Base-by-base conservation (phyloP, 2,797 vertebrate genomes). In the Pristis pectinata region DNA sequence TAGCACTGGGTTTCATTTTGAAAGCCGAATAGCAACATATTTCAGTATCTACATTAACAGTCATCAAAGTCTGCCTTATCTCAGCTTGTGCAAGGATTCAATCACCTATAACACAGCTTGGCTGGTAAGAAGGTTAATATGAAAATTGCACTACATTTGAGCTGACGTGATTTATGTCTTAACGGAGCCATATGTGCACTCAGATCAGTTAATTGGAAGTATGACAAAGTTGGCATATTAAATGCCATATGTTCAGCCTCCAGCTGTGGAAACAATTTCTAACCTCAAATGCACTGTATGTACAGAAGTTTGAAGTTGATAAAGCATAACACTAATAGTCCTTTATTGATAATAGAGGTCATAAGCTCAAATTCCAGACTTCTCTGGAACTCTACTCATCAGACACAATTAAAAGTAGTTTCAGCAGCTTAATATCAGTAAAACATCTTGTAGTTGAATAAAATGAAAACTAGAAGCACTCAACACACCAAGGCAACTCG, bases 191-290 rank as follows among this genome's bases (percentile, higher is more conserved):
- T 95, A 95, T 96, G 96, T 87, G 74, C 95, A 77, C 94, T 95
- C 67, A 95, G 22, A 96, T 95, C 95, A 94, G 95, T 96, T 96
- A 95, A 95, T 96, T 95, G 95, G 22, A 79, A 96, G 94, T 37
- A 95, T 82, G 94, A 95, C 94, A 77, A 95, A 95, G 95, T 94
- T 93, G 94, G 94, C 95, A 95, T 96, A 95, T 95, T 49, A 93
- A 93, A 72, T 72, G 22, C 91, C n/a, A 67, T 93, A 93, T 93
- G 92, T 93, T 93, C 70, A 93, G 92, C 92, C 44, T 53, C 70
- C 92, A 93, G 41, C 44, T 72, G 64, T 34, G 41, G 15, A 93
- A 74, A 93, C 27, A 93, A 74, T 53, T 30, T 93, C 67, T 53
- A 44, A 49, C 92, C 70, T 15, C 30, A 34, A 93, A 44, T 41